Conservation (phyloP, 2,888 invertebrate genomes). For the Drosophila percnosoma region DNA sequence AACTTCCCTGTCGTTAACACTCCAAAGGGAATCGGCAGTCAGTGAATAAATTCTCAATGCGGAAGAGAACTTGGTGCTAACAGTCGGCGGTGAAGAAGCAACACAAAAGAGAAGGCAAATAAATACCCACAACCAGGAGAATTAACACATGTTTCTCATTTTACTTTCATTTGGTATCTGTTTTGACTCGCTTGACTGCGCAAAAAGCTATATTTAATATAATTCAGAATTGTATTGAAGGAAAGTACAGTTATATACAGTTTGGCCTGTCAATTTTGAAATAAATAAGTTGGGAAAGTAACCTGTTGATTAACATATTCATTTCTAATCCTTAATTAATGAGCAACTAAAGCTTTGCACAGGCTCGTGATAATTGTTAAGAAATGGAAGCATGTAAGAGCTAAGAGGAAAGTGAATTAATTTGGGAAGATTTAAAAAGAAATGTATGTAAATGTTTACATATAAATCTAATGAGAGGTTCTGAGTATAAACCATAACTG, state of each 20-base stretch:
- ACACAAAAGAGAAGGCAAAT: constrained; percentile 1
- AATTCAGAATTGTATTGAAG: constrained; percentile 51
- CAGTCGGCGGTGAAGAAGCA: not conserved
- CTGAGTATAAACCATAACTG: not conserved
- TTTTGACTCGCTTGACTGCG: constrained; percentile 6
- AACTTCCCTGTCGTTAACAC: not conserved
- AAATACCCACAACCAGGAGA: constrained; percentile 5
- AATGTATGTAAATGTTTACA: not conserved
- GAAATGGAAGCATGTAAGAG: not conserved
- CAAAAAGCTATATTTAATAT: constrained; percentile 34
- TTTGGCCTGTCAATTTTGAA: not conserved
- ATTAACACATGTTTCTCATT: constrained; percentile 81
- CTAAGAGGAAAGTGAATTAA: constrained; percentile 17
- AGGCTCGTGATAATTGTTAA: constrained; percentile 1
- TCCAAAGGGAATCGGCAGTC: constrained; percentile 4
- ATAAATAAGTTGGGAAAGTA: constrained; percentile 17
- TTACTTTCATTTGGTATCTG: constrained; percentile 36
- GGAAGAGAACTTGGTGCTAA: constrained; percentile 19
- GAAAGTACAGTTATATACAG: constrained; percentile 30
- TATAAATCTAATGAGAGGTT: not conserved
- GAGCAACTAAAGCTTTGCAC: not conserved
- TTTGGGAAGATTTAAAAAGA: not conserved
- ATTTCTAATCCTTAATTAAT: constrained; percentile 25
- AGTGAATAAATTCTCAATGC: constrained; percentile 16
- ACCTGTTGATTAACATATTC: constrained; percentile 12